Conservation (phyloP, 2,888 invertebrate species). For the Hylaea fasciaria region DNA sequence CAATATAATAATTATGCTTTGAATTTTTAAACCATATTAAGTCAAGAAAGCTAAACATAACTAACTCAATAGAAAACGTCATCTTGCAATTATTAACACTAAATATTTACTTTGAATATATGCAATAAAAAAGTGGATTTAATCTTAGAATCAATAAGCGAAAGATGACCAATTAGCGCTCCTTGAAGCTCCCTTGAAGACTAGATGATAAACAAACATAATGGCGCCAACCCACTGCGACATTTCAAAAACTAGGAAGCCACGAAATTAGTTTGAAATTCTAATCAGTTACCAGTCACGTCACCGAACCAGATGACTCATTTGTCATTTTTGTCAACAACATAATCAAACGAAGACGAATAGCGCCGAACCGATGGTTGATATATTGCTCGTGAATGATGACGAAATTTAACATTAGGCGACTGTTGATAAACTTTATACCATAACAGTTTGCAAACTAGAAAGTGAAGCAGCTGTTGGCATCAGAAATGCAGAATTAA, state of each 20-base stretch:
- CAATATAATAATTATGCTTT: neutral
- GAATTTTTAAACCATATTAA: no score
- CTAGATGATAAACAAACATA: neutral
- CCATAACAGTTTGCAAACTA: slow-evolving; percentile 33
- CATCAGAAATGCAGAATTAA: slow-evolving; percentile 8
- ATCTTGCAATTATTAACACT: no score
- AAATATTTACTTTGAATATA: no score
- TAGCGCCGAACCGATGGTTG: slow-evolving; percentile 24
- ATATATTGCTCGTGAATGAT: slow-evolving; percentile 26
- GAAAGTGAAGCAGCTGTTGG: slow-evolving; percentile 32
- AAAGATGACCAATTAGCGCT: no score
- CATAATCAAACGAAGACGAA: slow-evolving; percentile 32
- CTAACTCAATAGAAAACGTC: no score
- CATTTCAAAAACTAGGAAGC: slow-evolving; percentile 22
- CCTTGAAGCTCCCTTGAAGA: no score
- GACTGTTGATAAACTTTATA: slow-evolving; percentile 21
- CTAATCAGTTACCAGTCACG: slow-evolving; percentile 22
- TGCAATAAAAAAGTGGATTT: no score
- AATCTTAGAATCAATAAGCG: no score
- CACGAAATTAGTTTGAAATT: slow-evolving; percentile 21
- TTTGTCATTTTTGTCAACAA: slow-evolving; percentile 40
- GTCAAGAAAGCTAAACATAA: neutral
- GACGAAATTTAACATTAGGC: slow-evolving; percentile 29
- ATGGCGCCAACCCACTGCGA: slow-evolving; percentile 3
- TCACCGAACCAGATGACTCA: slow-evolving; percentile 28